These are phyloP conservation scores for Umimayanthus kanabou DNA, from an alignment of 92 coral and sea anemone species.

Conservation along the genomic window DNA sequence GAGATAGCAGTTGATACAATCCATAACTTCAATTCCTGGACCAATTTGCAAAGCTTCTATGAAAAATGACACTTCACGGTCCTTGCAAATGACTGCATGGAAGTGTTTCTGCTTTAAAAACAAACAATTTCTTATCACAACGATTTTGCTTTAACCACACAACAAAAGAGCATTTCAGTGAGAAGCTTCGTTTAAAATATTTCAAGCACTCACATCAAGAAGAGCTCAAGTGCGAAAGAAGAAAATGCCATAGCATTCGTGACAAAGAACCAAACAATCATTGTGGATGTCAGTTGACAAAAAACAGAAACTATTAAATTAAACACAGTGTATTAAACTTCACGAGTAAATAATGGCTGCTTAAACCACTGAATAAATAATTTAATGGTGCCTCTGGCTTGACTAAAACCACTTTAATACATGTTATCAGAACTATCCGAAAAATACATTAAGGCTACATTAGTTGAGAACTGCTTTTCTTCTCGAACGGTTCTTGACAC, in stretches of 20 bases:
- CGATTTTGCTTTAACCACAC: background rate
- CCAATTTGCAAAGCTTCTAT: constrained; percentile 16
- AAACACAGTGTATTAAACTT: background rate
- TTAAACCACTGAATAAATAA: constrained; percentile 51
- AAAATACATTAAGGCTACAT: constrained; percentile 11
- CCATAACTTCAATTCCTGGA: constrained; percentile 12
- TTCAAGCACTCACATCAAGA: constrained; percentile 22
- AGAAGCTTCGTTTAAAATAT: background rate
- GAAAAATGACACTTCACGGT: constrained; percentile 15
- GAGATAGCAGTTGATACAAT: constrained; percentile 28
- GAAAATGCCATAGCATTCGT: constrained; percentile 17
- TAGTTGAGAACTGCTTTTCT: constrained; percentile 23
- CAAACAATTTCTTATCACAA: background rate
- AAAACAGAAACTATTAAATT: constrained; percentile 46
- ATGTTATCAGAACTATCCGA: constrained; percentile 20
- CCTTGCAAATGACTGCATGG: background rate
- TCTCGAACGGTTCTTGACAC: constrained; percentile 25
- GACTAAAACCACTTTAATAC: constrained; percentile 42
- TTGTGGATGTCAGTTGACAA: constrained; percentile 38
- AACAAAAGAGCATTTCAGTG: background rate
- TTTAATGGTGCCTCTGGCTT: constrained; percentile 78
- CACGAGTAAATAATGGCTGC: constrained; percentile 23
- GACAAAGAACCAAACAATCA: constrained; percentile 18
- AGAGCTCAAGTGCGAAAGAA: constrained; percentile 26
- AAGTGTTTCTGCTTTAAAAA: no score